Evolutionary conservation across 30 jellyfish, hydroid and myxozoan genomes (phyloP), one percentile per base, ranked within the genome.

Genomic region (Hydractinia symbiolongicarpus): DNA sequence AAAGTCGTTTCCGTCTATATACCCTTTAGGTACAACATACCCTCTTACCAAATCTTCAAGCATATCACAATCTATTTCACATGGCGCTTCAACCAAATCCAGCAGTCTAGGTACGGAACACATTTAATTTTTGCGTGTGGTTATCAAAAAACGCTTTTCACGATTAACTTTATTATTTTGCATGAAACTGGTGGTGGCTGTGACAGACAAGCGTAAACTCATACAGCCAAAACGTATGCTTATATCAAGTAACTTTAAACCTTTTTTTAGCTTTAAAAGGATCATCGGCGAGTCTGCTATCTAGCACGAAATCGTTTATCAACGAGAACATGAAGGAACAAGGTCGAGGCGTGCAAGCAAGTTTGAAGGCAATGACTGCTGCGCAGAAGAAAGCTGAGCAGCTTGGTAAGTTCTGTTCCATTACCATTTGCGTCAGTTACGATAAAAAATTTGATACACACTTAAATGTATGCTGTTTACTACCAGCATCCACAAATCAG

Each of bases 371-470:
- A 50, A 90, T 89, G 83, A 85, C 73, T 55, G 97, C 97, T 40
- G 93, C 97, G 14, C 96, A 94, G 50, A 86, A 79, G 87, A 90
- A 90, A 81, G 97, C 97, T 17, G 97, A 86, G 50, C 97, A 90
- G 66, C 82, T 90, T 9, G 96, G 97, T 90, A 81, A 17, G 87
- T 13, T 61, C 51, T 73, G 14, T 73, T 15, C 44, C 1, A 0
- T 19, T 5, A 7, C n/a, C 76, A 13, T 30, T 73, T 73, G 82
- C 77, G 82, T 9, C n/a, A 13, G 20, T 76, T 77, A 7, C 10
- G 40, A 6, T 6, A 64, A 64, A n/a, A 51, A 4, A 7, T 6
- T 6, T 64, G 2, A 30, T 30, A 30, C 44, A 30, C 44, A 58
- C 19, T 57, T 58, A 11, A 1, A 58, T 58, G 69, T 58, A 2